Evolutionary conservation across 2,888 invertebrate genomes (phyloP), one percentile per base, ranked within the genome.

Genomic region (Lordiphosa andalusiaca): DNA sequence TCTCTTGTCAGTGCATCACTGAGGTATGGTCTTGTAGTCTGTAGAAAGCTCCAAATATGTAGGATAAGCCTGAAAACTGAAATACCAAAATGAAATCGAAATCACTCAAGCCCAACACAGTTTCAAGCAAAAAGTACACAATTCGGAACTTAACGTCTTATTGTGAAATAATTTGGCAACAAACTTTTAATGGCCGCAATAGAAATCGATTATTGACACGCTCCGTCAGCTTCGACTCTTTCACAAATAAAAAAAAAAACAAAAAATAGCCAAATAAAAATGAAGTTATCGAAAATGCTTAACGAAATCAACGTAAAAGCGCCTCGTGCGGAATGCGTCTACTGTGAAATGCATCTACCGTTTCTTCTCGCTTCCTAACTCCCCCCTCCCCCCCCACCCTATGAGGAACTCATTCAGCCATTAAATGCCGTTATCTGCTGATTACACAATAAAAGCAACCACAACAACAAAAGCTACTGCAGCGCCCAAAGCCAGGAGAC

Each of bases 401-500:
- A 36, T 33, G 37, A 53, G 48, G 66, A 85, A 80, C 74, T 80
- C 86, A 87, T 87, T 86, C 86, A 87, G 87, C 87, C 86, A 87
- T 87, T 86, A 87, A 86, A 84, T 87, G 84, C 86, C 86, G 87
- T 86, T 86, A 87, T 87, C 87, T 87, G 76, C 78, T 87, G 86
- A 86, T 87, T 86, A 86, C 86, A 87, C 86, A 86, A 86, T 84
- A 85, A 86, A 86, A 73, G 69, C 80, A 63, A 65, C 67, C 72
- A 65, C 65, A 72, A 68, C 60, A 55, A 49, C 58, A 54, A 33
- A 54, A 54, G 38, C 44, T 48, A 36, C 53, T 58, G 37, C 62
- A 55, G 57, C 63, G 55, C 84, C 83, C 69, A 71, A 72, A 77
- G 77, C 80, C 25, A 69, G 41, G 55, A 76, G 70, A 67, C 81